Base-by-base conservation (phyloP, 2,113 vertebrate genomes). In the Symphodus melops region DNA sequence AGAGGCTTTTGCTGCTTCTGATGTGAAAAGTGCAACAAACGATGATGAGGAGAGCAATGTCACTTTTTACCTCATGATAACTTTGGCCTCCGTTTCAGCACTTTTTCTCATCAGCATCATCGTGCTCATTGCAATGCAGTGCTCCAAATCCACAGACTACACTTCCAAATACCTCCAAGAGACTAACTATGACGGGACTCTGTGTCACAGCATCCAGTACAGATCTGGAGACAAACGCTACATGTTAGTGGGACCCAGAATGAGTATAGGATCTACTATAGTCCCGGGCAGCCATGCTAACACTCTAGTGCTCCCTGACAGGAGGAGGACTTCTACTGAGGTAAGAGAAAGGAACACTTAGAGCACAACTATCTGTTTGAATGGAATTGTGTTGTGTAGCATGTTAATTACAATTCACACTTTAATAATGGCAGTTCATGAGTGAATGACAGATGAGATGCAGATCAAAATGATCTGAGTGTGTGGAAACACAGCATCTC, bases 1-100 rank as follows among this genome's bases (percentile, higher is more conserved):
- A 84, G 91, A 92, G 46, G 85, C 88, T 62, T 90, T 90, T 86
- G 85, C 1, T 87, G 48, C 48, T 8, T 51, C 48, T 51, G 48
- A 51, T 20, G 48, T 51, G 3, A 51, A 51, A 51, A 51, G 48
- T 51, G 48, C 48, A 19, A 51, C 48, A 51, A 51, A 51, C 19
- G 17, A 51, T 51, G 48, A 51, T 51, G 48, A 51, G 48, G 48
- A 51, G 19, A 51, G 3, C 20, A 51, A 51, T 51, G 48, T 51
- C 5, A 51, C 48, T 51, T 51, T 51, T 51, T 51, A 51, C 9
- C 48, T 51, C 48, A 51, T 51, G 48, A 51, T 51, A 7, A 51
- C 48, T 51, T 20, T 51, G 48, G 48, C 19, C 48, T 51, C 48
- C n/a, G 48, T 51, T 8, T 51, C 48, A 9, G 48, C 48, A 9